Evolutionary conservation across 2,888 invertebrate species (phyloP), one percentile per base, ranked within the genome.

Genomic region (Spodoptera picta): DNA sequence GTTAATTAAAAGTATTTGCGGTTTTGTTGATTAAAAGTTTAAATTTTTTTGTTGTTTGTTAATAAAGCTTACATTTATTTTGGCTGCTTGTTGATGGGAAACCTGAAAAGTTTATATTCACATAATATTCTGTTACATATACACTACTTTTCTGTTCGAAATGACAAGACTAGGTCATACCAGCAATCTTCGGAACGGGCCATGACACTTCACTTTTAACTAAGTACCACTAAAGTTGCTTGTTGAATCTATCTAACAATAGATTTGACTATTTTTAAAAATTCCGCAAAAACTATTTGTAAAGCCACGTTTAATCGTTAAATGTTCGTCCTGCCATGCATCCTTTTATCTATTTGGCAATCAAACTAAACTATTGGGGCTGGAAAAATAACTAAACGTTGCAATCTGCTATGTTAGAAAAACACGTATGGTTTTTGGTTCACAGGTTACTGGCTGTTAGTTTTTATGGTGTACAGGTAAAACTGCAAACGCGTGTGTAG

Each of bases 321-420:
- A 74, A 73, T 74, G 63, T 69, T 50, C 49, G 47, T 47, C 59
- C 45, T 14, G 48, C 46, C 46, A 73, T 73, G 42, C 43, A 52
- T 59, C 43, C 60, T 72, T 69, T 72, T 66, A 70, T 67, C 45
- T 73, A 61, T 69, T 36, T 50, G 69, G 55, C 59, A 63, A 72
- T 72, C 69, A 59, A 69, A 57, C 56, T 53, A 57, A 73, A 63
- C 56, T 57, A 47, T 62, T 7, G 10, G 46, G 43, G 52, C 36
- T 44, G 31, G 31, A 56, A 62, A 70, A 57, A 58, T 62, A 59
- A 45, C 45, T 23, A 49, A 70, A 50, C 11, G 44, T 4, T 66
- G 68, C 58, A 46, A 44, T 46, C 49, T 48, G 68, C 51, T 54
- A 55, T 67, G 61, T 73, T 61, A 73, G 55, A 60, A 36, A 55